Evolutionary conservation across 1,140 invertebrate genomes (phyloP).

Genomic region (Bombus waltoni): DNA sequence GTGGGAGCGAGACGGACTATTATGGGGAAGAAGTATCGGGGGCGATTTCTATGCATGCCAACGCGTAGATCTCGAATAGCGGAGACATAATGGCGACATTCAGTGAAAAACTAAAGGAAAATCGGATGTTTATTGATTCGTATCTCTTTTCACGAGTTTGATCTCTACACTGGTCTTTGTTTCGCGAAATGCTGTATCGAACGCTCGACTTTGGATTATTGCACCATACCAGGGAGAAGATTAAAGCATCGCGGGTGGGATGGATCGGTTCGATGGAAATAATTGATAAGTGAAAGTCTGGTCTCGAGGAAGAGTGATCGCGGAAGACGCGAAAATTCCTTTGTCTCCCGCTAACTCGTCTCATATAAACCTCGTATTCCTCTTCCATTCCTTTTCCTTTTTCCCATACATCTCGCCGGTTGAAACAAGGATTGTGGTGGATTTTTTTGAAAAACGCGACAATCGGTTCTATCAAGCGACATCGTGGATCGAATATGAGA

Average conservation of each 20-base stretch:
- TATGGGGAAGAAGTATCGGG: slow-evolving; percentile 35
- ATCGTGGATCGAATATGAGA: slow-evolving; percentile 62
- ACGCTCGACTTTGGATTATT: slow-evolving; percentile 28
- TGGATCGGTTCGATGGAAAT: slow-evolving; percentile 15
- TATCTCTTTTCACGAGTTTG: slow-evolving; percentile 9
- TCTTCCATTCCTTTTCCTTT: too few relatives aligned
- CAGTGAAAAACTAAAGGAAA: slow-evolving; percentile 44
- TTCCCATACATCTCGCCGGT: not conserved
- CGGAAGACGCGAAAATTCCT: not conserved
- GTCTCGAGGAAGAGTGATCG: not conserved
- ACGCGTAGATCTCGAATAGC: slow-evolving; percentile 23
- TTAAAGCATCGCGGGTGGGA: slow-evolving; percentile 5
- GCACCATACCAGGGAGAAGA: slow-evolving; percentile 2
- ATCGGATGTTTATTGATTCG: slow-evolving; percentile 49
- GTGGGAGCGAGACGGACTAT: not conserved
- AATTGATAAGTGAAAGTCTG: slow-evolving; percentile 30
- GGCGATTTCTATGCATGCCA: slow-evolving; percentile 36
- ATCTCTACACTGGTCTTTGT: slow-evolving; percentile 29
- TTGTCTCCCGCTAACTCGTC: not conserved
- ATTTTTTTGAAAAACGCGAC: slow-evolving; percentile 15
- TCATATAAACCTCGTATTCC: not conserved
- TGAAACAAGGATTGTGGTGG: slow-evolving; percentile 8
- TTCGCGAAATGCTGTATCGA: slow-evolving; percentile 31
- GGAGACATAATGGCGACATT: slow-evolving; percentile 48
- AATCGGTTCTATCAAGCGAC: slow-evolving; percentile 32